These are phyloP conservation scores for Scortum barcoo DNA, from an alignment of 2,113 vertebrate species.

Conservation along the genomic window DNA sequence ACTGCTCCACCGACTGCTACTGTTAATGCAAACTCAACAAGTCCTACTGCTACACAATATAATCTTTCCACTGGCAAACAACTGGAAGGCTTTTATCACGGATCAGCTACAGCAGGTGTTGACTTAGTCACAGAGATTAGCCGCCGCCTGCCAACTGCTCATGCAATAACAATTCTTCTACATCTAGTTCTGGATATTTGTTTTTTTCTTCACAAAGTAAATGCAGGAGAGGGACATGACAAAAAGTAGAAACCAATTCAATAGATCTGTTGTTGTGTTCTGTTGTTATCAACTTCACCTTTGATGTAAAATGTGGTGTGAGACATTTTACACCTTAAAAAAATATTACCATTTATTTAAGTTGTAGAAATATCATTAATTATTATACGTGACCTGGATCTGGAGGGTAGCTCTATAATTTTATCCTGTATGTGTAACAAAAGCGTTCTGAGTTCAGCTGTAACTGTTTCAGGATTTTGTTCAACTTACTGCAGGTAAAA, in stretches of 20 bases:
- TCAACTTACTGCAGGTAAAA: too few species aligned
- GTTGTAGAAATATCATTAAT: neutral
- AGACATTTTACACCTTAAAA: too few species aligned
- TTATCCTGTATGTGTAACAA: too few species aligned
- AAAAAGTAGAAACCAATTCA: neutral
- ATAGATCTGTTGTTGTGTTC: neutral
- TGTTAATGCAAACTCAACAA: neutral
- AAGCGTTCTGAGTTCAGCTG: too few species aligned
- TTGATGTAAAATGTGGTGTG: neutral
- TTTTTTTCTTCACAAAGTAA: neutral
- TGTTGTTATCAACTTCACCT: neutral
- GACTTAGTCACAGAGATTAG: slow-evolving; percentile 24
- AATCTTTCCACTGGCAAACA: slow-evolving; percentile 5
- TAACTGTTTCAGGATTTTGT: too few species aligned
- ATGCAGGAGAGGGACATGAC: neutral
- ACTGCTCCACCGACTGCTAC: neutral
- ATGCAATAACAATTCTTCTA: neutral
- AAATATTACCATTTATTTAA: neutral
- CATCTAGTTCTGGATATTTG: neutral
- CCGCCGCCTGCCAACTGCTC: slow-evolving; percentile 6
- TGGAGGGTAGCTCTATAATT: neutral
- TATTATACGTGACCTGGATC: neutral
- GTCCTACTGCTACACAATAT: neutral
- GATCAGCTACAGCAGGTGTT: slow-evolving; percentile 9
- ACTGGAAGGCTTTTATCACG: neutral